These are phyloP conservation scores for Encarsia formosa DNA, from an alignment of 2,888 invertebrate species.

Conservation along the genomic window DNA sequence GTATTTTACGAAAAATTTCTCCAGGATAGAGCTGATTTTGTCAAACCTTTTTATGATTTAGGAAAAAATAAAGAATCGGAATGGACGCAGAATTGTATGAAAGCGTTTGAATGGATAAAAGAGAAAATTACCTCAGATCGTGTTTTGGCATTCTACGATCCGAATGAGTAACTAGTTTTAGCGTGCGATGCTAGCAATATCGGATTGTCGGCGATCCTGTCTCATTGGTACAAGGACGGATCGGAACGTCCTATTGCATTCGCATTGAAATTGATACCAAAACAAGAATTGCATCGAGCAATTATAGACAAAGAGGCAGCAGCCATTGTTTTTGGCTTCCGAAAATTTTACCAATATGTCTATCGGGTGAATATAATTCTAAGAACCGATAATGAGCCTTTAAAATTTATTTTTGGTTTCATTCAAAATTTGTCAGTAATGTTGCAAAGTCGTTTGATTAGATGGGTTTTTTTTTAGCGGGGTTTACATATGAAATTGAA, in stretches of 20 bases:
- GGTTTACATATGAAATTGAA: constrained; percentile 20
- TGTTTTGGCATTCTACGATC: neutral
- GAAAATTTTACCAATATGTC: constrained; percentile 19
- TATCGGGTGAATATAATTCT: constrained; percentile 19
- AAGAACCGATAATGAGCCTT: constrained; percentile 21
- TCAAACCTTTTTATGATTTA: constrained; percentile 36
- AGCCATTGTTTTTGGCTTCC: constrained; percentile 25
- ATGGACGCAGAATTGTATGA: constrained; percentile 4
- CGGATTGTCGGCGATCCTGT: constrained; percentile 14
- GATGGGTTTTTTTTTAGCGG: constrained; percentile 24
- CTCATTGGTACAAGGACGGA: constrained; percentile 11
- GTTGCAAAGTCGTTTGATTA: constrained; percentile 11
- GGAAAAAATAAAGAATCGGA: constrained; percentile 31
- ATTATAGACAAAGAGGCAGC: constrained; percentile 23
- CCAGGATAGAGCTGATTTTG: constrained; percentile 33
- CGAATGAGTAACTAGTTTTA: constrained; percentile 7
- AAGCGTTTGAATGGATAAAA: constrained; percentile 8
- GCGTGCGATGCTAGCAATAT: constrained; percentile 5
- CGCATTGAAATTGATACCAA: constrained; percentile 15
- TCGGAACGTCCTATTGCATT: constrained; percentile 22
- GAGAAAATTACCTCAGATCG: constrained; percentile 4
- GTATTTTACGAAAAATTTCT: constrained; percentile 43
- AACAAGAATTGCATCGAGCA: constrained; percentile 12
- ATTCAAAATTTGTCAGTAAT: constrained; percentile 18
- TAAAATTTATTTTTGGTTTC: constrained; percentile 21